Evolutionary conservation across 2,797 vertebrate species (phyloP).

Genomic region (Synaphobranchus kaupii): DNA sequence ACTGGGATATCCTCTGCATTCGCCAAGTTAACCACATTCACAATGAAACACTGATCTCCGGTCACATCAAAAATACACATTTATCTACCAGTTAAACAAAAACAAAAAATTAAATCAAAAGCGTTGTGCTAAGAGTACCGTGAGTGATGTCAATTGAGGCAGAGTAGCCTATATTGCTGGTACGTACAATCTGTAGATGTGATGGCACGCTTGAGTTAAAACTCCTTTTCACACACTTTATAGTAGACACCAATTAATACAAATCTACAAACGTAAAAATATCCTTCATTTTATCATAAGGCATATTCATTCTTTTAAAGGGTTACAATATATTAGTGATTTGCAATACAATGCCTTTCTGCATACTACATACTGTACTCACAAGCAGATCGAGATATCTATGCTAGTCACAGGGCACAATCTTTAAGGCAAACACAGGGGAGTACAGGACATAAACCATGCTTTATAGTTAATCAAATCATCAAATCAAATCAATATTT

Average conservation of each 20-base stretch:
- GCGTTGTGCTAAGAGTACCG: constrained; percentile 59
- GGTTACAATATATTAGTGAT: constrained; percentile 56
- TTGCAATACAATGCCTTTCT: neutral
- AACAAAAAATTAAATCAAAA: constrained; percentile 31
- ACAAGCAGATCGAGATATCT: constrained; percentile 21
- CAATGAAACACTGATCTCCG: constrained; percentile 20
- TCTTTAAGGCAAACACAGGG: neutral
- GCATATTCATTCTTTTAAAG: constrained; percentile 63
- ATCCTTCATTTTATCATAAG: constrained; percentile 54
- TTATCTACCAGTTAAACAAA: constrained; percentile 40
- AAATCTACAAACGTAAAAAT: constrained; percentile 43
- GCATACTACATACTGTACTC: neutral
- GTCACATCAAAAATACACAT: constrained; percentile 45
- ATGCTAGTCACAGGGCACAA: constrained; percentile 21
- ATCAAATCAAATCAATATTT: too few species aligned
- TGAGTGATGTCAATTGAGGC: constrained; percentile 50
- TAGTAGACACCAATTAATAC: constrained; percentile 38
- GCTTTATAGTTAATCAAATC: constrained; percentile 17
- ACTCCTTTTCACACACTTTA: constrained; percentile 48
- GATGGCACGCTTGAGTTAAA: constrained; percentile 61
- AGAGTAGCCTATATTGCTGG: constrained; percentile 38
- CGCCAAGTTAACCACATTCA: neutral
- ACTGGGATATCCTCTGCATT: neutral
- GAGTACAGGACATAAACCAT: constrained; percentile 20
- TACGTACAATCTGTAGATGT: constrained; percentile 48